Evolutionary conservation across 2,888 invertebrate genomes (phyloP), one percentile per base, ranked within the genome.

Genomic region (Spisula subtruncata): DNA sequence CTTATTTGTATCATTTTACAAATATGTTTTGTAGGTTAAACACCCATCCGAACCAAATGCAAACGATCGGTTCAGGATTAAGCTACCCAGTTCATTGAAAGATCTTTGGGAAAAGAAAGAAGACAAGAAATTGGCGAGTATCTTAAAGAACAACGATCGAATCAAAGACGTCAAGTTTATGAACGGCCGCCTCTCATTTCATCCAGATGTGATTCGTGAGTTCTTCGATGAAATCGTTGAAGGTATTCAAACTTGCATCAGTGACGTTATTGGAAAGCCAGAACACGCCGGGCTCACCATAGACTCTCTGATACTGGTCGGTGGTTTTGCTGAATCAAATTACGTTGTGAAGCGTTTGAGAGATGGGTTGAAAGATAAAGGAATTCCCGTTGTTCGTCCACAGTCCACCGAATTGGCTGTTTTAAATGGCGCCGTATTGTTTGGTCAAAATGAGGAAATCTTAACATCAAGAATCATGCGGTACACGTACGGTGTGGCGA

Each of bases 401-500:
- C 56, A 87, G 41, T 82, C 51, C 4, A 81, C 89, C 5, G 89
- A 90, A 51, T 48, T 90, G 1, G 88, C 90, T n/a, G 89, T 89
- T 0, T 81, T 90, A 20, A 88, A 90, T 75, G 91, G 91, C 0
- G 91, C 91, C 0, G 88, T 91, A 25, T 56, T 91, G 0, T 91
- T 88, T 54, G 91, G 91, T 29, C 91, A 91, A 32, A 90, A 90
- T 35, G 89, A 89, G 46, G 87, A 88, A 32, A 91, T 90, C 10
- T 54, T 91, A 0, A 91, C 88, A 10, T 89, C 91, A 20, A 83
- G 91, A 80, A 88, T 90, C 20, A 81, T 91, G 81, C 60, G 87
- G 25, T 84, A 41, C 56, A 91, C 91, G 20, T 91, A 90, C 25
- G 91, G 91, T 12, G 81, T 91, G 29, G 89, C 81, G 6, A 88